phyloP scores from a whole-genome alignment of 1,140 invertebrate species.

The Ceratina japonica region DNA sequence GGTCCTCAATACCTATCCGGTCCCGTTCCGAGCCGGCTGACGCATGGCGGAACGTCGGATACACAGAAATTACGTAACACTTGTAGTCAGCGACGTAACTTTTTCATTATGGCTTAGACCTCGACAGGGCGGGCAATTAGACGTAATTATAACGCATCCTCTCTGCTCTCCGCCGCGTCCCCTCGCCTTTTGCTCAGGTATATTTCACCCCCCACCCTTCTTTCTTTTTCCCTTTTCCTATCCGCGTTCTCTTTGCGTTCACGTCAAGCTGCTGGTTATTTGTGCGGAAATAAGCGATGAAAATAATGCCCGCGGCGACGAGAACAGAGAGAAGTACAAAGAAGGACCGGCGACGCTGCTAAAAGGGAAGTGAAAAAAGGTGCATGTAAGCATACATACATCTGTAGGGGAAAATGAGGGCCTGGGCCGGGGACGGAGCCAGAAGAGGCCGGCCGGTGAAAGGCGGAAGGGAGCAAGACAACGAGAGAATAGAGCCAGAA shows the following conservation, averaged over 20 bases:
- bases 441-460: not conserved
- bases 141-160: conserved; percentile 23
- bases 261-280: conserved; percentile 51
- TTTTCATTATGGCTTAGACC: not conserved
- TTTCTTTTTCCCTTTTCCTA: not conserved
- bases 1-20: not conserved
- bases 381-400: conserved; percentile 26
- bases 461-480: not conserved
- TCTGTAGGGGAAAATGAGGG: conserved; percentile 35
- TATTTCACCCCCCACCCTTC: not conserved
- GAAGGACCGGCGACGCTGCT: conserved; percentile 24
- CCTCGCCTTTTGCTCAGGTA: not conserved
- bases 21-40: not conserved
- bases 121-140: conserved; percentile 33
- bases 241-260: conserved; percentile 1
- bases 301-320: conserved; percentile 49
- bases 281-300: conserved; percentile 57
- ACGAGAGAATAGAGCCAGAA: conserved; percentile 7
- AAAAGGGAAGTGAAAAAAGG: conserved; percentile 31
- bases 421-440: not conserved
- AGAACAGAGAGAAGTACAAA: conserved; percentile 43
- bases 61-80: not conserved
- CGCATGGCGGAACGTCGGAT: not conserved
- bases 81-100: not conserved
- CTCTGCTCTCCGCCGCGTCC: not conserved